Percentiles rank a stretch among this genome's conserved stretches.
Conservation (phyloP, 2,113 vertebrate species). For the Lamprologus speciosus region DNA sequence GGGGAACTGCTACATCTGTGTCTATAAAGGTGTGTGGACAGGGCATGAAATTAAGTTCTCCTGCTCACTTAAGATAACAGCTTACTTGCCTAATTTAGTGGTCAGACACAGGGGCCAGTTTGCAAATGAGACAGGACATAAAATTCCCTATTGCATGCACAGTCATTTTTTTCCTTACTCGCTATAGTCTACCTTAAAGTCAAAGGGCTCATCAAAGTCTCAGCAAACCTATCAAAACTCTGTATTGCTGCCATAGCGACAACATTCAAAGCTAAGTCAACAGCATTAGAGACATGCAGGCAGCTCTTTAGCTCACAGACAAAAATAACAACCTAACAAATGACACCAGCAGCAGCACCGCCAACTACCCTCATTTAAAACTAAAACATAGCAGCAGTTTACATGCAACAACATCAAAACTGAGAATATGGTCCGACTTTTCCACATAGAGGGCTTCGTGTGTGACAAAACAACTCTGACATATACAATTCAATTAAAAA, state of each 20-base stretch:
- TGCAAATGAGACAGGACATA: not conserved
- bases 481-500: not conserved
- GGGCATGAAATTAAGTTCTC: slow-evolving; percentile 32
- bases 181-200: not conserved
- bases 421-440: not conserved
- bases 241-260: slow-evolving; percentile 58
- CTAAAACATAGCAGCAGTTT: not conserved
- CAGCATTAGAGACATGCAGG: slow-evolving; percentile 27
- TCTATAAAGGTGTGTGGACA: slow-evolving; percentile 17
- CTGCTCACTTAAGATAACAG: not conserved
- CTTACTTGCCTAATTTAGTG: slow-evolving; percentile 8
- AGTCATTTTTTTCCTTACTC: not conserved
- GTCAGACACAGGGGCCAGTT: not conserved
- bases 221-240: slow-evolving; percentile 5
- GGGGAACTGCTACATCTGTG: not conserved
- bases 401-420: not conserved
- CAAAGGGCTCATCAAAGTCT: not conserved
- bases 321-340: slow-evolving; percentile 43
- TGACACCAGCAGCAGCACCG: not conserved
- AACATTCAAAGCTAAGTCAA: slow-evolving; percentile 47
- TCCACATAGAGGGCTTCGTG: not conserved
- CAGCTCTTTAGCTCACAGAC: slow-evolving; percentile 36
- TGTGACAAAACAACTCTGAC: not conserved
- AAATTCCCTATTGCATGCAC: not conserved
- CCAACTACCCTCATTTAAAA: not conserved